Conservation (phyloP, 2,888 invertebrate species). For the Lithodes maja region DNA sequence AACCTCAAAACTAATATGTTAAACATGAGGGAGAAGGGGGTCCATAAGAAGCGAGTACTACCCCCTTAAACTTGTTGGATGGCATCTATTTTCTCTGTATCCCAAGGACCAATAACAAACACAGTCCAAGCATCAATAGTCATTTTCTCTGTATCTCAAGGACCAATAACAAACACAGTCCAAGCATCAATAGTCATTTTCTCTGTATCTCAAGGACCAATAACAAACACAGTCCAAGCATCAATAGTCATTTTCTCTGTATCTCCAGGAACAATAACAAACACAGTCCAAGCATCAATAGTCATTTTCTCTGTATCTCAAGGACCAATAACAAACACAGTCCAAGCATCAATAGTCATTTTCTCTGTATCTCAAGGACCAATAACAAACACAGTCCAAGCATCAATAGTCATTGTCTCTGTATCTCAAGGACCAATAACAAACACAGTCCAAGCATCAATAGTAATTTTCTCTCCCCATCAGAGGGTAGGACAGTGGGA, state of each 20-base stretch:
- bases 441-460: not conserved
- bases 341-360: not conserved
- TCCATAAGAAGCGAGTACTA: too few species aligned
- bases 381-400: not conserved
- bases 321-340: not conserved
- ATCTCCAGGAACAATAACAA: too few species aligned
- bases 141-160: not conserved
- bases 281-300: not conserved
- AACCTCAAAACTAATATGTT: too few species aligned
- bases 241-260: not conserved
- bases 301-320: not conserved
- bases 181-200: not conserved
- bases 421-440: not conserved
- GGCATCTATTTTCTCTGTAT: not conserved
- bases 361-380: too few species aligned
- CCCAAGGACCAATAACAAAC: not conserved
- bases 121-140: not conserved
- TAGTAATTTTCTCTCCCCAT: not conserved
- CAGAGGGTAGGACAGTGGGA: not conserved
- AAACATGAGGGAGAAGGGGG: too few species aligned
- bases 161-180: not conserved
- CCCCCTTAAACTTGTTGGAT: too few species aligned
- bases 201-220: too few species aligned
- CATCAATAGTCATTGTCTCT: not conserved
- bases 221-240: not conserved